Conservation (phyloP, 2,888 invertebrate genomes). For the Pycnomerus fuliginosus region DNA sequence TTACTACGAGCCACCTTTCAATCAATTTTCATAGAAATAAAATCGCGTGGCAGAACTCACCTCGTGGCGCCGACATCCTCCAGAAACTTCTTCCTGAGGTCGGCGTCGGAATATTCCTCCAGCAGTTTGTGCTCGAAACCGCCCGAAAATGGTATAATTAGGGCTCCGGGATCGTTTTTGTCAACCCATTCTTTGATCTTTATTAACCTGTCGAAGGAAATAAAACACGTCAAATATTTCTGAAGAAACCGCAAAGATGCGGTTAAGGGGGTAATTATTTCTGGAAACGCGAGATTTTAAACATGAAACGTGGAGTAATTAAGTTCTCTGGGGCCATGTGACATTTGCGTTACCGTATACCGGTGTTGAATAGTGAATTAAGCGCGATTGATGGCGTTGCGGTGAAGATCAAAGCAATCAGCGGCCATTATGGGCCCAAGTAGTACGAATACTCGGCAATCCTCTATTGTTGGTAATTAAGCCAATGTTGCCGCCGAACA, state of each 20-base stretch:
- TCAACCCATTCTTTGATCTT: constrained; percentile 99
- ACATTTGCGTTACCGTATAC: constrained; percentile 31
- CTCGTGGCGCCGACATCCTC: constrained; percentile 82
- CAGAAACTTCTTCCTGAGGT: constrained; percentile 72
- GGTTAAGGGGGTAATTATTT: not conserved
- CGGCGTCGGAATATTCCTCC: constrained; percentile 77
- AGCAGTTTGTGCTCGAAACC: constrained; percentile 81
- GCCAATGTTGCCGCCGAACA: constrained; percentile 19
- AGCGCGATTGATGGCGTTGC: constrained; percentile 44
- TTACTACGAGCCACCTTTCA: constrained; percentile 20
- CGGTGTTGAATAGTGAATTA: constrained; percentile 44
- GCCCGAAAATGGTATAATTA: constrained; percentile 95
- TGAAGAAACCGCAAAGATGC: not conserved
- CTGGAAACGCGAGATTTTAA: not conserved
- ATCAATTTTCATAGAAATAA: constrained; percentile 13
- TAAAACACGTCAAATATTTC: constrained; percentile 1
- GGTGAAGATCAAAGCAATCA: constrained; percentile 48
- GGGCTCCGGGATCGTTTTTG: constrained; percentile 90
- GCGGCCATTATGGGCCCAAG: constrained; percentile 16
- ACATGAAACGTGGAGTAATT: constrained; percentile 26
- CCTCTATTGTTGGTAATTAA: constrained; percentile 32
- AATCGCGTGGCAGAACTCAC: constrained; percentile 52
- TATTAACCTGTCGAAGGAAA: constrained; percentile 64
- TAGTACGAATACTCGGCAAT: constrained; percentile 21
- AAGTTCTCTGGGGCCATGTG: constrained; percentile 31